Evolutionary conservation across 2,797 vertebrate genomes (phyloP).

Genomic region (Pristis pectinata): DNA sequence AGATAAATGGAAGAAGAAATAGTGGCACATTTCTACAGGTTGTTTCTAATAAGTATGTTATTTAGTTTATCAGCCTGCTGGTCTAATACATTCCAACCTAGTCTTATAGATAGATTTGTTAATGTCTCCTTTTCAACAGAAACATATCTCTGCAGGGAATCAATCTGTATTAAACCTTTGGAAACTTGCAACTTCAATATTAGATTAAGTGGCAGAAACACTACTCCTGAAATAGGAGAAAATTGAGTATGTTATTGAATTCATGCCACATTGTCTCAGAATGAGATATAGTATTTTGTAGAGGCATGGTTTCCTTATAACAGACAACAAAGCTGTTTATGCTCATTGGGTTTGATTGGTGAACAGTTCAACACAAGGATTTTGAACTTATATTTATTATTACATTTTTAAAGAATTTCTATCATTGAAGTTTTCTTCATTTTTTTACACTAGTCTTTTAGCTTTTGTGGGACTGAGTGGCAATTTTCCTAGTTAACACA

Average conservation of each 20-base stretch:
- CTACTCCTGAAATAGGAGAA: conserved; percentile 57
- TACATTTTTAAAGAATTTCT: background rate
- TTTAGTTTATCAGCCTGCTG: conserved; percentile 55
- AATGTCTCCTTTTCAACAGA: conserved; percentile 48
- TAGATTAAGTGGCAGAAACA: conserved; percentile 57
- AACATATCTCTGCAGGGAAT: conserved; percentile 58
- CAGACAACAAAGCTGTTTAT: background rate
- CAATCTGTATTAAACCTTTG: conserved; percentile 60
- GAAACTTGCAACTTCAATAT: conserved; percentile 60
- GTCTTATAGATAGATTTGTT: conserved; percentile 57
- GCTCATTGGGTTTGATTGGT: background rate
- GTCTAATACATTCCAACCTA: conserved; percentile 50
- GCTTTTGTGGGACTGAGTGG: background rate
- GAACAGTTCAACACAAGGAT: background rate
- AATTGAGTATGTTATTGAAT: conserved; percentile 59
- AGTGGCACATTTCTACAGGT: conserved; percentile 52
- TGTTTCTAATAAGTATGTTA: conserved; percentile 61
- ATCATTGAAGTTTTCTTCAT: background rate
- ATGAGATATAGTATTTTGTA: conserved; percentile 50
- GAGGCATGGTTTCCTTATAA: conserved; percentile 43
- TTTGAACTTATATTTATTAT: background rate
- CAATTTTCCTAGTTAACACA: background rate
- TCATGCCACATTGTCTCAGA: conserved; percentile 57
- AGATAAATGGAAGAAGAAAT: conserved; percentile 59
- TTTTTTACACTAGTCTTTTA: background rate